Base-by-base conservation (phyloP, 2,797 vertebrate species). In the Manis javanica region DNA sequence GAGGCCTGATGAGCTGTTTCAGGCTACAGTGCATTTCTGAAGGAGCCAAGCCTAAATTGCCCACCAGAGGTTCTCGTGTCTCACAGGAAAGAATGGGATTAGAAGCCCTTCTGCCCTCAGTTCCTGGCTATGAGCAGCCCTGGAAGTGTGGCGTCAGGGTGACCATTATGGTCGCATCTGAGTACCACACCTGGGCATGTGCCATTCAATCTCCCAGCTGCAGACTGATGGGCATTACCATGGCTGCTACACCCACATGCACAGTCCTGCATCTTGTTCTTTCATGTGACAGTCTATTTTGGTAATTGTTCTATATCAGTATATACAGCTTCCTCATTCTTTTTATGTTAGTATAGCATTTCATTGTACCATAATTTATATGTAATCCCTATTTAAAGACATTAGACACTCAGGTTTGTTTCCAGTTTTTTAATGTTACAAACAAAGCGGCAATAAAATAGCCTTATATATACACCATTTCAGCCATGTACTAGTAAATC, bases 401-500 rank as follows among this genome's bases (percentile, higher is more conserved):
- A 90, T 84, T 71, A 61, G 21, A 86, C 53, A 90, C 81, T 79
- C 37, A 87, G 15, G 11, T 37, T 46, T 74, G 24, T 53, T 74
- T 87, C 24, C 14, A 66, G 5, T 4, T 63, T 94, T 89, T 94
- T 66, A 42, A 26, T 64, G 42, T 88, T 88, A 39, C 9, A 92
- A 72, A 83, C 37, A 91, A 94, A 91, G 57, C 15, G 64, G 5
- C 0, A 64, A 57, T 82, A 64, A 86, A 91, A 92, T 82, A 95
- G 86, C 2, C 29, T 63, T 46, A 12, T 59, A 39, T 29, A 29
- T 53, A 39, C n/a, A 55, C 85, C 10, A 68, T 87, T 90, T 85
- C 31, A 90, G 39, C 7, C 75, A 71, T 42, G 21, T 39, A 46
- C 3, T 21, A 77, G 7, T 53, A 59, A 61, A 82, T 61, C 68